These are phyloP conservation scores for Cavia aperea DNA, from an alignment of 2,113 vertebrate genomes.

Conservation along the genomic window DNA sequence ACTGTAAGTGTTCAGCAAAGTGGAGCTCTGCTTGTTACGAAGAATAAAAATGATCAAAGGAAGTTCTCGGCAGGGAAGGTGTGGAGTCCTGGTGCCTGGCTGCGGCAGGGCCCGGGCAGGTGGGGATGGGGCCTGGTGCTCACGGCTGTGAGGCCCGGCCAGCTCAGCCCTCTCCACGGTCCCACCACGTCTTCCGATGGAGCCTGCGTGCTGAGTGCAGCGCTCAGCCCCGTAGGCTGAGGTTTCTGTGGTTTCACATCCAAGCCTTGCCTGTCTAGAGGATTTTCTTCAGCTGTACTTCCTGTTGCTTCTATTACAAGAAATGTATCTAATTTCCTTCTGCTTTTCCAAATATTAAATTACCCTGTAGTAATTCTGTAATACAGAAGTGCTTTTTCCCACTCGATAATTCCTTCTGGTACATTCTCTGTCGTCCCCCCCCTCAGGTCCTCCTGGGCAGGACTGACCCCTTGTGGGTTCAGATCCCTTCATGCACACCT, in stretches of 20 bases:
- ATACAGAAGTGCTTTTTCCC: neutral
- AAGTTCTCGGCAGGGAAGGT: neutral
- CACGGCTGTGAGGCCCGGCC: neutral
- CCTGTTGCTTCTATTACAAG: neutral
- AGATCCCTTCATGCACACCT: no score
- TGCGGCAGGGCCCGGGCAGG: neutral
- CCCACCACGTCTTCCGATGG: neutral
- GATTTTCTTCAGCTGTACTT: neutral
- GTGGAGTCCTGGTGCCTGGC: neutral
- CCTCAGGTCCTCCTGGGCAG: neutral
- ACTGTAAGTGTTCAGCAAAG: neutral
- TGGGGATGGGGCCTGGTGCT: neutral
- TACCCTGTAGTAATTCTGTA: neutral
- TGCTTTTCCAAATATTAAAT: neutral
- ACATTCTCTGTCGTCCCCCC: neutral
- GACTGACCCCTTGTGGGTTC: neutral
- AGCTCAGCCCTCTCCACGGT: neutral
- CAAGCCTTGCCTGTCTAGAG: neutral
- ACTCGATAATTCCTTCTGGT: neutral
- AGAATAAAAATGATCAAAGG: slow-evolving; percentile 28
- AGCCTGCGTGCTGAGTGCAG: neutral
- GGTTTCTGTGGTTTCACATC: neutral
- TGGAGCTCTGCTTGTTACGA: neutral
- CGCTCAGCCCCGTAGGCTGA: accelerated
- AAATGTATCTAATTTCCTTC: neutral